phyloP scores from a whole-genome alignment of 2,888 invertebrate species.

The Temnothorax rugatulus region DNA sequence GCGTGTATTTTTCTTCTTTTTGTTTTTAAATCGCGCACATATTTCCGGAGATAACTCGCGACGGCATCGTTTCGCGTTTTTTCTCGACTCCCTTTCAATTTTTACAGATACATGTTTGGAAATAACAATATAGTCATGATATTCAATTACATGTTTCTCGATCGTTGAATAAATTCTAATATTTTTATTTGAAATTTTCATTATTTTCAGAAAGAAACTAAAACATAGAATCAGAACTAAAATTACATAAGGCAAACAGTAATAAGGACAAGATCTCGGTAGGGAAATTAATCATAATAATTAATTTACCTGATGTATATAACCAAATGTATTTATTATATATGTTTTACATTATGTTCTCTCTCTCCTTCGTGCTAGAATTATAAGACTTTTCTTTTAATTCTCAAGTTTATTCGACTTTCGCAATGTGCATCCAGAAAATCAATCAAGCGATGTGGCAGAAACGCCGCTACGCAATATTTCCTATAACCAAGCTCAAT shows the following conservation, averaged over 20 bases:
- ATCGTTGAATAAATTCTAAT: neutral
- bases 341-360: neutral
- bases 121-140: neutral
- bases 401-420: neutral
- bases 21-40: neutral
- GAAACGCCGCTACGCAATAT: neutral
- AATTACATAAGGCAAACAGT: neutral
- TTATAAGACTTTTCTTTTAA: neutral
- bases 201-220: neutral
- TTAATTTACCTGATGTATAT: neutral
- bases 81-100: neutral
- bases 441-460: neutral
- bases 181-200: neutral
- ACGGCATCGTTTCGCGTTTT: neutral
- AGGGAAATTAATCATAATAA: neutral
- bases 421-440: neutral
- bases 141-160: neutral
- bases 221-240: neutral
- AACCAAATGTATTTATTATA: neutral
- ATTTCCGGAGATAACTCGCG: neutral
- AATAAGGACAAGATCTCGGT: neutral
- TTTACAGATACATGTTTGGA: neutral
- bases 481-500: neutral
- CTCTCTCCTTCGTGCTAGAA: neutral
- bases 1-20: constrained; percentile 13